A percentile compares a stretch with the other conserved stretches of the same genome.
These are phyloP conservation scores for Neodontobutis hainanensis DNA, from an alignment of 2,113 vertebrate genomes.

Conservation along the genomic window DNA sequence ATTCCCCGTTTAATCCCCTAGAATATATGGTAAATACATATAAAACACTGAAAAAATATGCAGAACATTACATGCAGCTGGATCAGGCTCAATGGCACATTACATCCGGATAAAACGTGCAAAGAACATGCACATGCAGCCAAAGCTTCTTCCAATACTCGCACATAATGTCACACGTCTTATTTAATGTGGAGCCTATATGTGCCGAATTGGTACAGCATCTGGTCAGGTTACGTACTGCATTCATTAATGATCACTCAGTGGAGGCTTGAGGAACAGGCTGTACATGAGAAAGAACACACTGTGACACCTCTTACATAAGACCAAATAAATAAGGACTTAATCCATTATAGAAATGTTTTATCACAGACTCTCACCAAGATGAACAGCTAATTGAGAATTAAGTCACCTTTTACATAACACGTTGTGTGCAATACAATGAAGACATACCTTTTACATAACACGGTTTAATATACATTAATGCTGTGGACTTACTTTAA, in stretches of 20 bases:
- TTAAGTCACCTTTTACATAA: too few relatives aligned
- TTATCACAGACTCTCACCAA: too few relatives aligned
- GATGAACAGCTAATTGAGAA: too few relatives aligned
- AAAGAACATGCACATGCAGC: constrained; percentile 7
- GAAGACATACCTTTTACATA: too few relatives aligned
- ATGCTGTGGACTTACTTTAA: too few relatives aligned
- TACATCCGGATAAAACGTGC: constrained; percentile 16
- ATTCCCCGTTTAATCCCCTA: constrained; percentile 61
- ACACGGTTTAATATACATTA: too few relatives aligned
- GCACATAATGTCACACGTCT: constrained; percentile 1
- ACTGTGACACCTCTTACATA: not conserved
- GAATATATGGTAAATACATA: constrained; percentile 72
- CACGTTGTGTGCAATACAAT: too few relatives aligned
- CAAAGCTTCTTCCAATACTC: not conserved
- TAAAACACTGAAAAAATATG: constrained; percentile 61
- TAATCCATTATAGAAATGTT: too few relatives aligned
- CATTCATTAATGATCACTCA: not conserved
- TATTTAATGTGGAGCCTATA: constrained; percentile 3
- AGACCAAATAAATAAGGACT: too few relatives aligned
- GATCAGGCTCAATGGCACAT: constrained; percentile 21
- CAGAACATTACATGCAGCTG: constrained; percentile 31
- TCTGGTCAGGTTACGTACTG: not conserved
- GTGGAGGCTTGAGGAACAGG: not conserved
- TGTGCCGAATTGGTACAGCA: not conserved
- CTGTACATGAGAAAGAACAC: not conserved